Percentiles rank a stretch among this genome's conserved stretches.
Conservation (phyloP, 2,113 vertebrate species). For the Dascyllus trimaculatus region DNA sequence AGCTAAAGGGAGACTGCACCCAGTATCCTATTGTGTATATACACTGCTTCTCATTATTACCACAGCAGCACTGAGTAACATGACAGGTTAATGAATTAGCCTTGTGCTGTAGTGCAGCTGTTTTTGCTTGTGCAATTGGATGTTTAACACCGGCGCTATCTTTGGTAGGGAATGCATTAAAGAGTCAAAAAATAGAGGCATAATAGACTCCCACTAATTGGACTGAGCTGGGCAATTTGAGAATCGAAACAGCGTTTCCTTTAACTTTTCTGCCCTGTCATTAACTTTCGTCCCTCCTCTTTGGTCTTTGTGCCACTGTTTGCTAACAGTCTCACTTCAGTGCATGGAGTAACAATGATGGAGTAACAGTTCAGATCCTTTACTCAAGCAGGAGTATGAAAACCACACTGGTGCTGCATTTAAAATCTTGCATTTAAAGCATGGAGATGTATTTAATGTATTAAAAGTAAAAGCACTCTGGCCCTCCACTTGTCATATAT, state of each 20-base stretch:
- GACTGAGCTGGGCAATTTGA: constrained; percentile 35
- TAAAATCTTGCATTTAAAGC: background rate
- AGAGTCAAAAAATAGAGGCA: background rate
- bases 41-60: constrained; percentile 16
- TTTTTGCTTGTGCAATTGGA: constrained; percentile 27
- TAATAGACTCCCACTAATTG: constrained; percentile 25
- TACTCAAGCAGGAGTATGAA: background rate
- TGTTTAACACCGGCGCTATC: constrained; percentile 5
- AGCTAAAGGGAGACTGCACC: background rate
- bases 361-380: background rate
- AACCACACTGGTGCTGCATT: background rate
- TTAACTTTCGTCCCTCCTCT: constrained; percentile 22
- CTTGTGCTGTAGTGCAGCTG: constrained; percentile 21
- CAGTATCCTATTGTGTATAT: background rate
- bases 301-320: constrained; percentile 2
- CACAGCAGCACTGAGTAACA: constrained; percentile 28
- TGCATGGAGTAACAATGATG: too few species aligned
- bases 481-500: too few species aligned
- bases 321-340: background rate
- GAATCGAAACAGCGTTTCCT: constrained; percentile 19
- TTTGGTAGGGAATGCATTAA: constrained; percentile 19
- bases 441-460: too few species aligned
- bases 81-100: constrained; percentile 28
- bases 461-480: too few species aligned
- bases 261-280: constrained; percentile 9